Evolutionary conservation across 2,797 vertebrate genomes (phyloP).

Genomic region (Acrossocheilus wenchowensis): DNA sequence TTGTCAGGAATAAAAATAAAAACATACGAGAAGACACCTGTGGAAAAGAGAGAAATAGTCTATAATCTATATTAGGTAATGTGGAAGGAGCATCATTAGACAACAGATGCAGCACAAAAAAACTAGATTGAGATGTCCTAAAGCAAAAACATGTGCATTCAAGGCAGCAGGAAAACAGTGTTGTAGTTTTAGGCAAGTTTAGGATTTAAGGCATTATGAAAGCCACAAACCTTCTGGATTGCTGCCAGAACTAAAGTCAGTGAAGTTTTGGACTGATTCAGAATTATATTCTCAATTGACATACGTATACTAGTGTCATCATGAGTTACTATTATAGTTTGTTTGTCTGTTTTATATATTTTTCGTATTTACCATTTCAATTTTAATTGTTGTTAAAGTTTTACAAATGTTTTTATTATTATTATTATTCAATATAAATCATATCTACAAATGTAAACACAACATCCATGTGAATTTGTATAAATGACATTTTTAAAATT

Average conservation of each 20-base stretch:
- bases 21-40: constrained; percentile 22
- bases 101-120: constrained; percentile 18
- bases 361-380: no score
- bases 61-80: constrained; percentile 1
- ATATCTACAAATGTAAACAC: no score
- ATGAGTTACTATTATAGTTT: background rate
- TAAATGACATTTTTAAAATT: no score
- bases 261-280: background rate
- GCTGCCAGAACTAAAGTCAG: constrained; percentile 1
- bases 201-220: constrained; percentile 3
- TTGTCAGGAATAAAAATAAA: constrained; percentile 22
- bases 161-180: background rate
- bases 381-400: background rate
- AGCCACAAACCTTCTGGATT: constrained; percentile 17
- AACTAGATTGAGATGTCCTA: background rate
- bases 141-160: constrained; percentile 19
- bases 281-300: background rate
- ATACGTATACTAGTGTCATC: background rate
- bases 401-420: background rate
- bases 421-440: no score
- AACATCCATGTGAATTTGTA: no score
- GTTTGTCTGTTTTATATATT: no score
- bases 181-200: constrained; percentile 11
- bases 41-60: constrained; percentile 3
- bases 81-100: background rate